Evolutionary conservation across 2,113 vertebrate species (phyloP).

Genomic region (Paracanthobrama guichenoti): DNA sequence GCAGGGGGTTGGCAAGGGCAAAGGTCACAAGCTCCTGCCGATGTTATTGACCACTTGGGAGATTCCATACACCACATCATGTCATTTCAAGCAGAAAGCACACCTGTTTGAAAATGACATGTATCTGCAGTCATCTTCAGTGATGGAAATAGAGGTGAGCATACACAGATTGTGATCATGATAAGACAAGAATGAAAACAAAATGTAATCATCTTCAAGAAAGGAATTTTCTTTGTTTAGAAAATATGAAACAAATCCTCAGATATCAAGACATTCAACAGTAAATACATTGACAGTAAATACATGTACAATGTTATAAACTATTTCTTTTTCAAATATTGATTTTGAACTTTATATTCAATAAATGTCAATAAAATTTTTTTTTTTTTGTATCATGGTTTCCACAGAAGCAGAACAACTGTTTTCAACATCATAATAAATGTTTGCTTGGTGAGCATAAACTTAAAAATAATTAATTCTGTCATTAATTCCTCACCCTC

Average conservation of each 20-base stretch:
- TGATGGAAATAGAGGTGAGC: background rate
- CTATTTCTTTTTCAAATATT: too few relatives aligned
- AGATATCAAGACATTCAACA: too few relatives aligned
- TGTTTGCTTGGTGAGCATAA: too few relatives aligned
- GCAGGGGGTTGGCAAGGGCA: constrained; percentile 23
- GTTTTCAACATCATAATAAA: too few relatives aligned
- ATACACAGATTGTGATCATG: background rate
- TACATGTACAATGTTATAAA: too few relatives aligned
- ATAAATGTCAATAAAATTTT: too few relatives aligned
- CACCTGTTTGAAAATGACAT: constrained; percentile 44
- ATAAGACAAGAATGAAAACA: constrained; percentile 13
- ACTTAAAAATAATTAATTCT: too few relatives aligned
- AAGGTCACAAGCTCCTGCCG: constrained; percentile 37
- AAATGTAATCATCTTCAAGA: background rate
- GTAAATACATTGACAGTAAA: too few relatives aligned
- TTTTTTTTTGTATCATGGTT: too few relatives aligned
- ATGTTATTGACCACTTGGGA: constrained; percentile 31
- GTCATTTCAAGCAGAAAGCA: constrained; percentile 48
- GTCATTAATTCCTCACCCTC: too few relatives aligned
- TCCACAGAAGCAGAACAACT: too few relatives aligned
- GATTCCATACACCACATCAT: constrained; percentile 36
- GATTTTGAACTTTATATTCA: too few relatives aligned
- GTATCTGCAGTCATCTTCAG: constrained; percentile 22
- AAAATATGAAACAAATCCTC: background rate
- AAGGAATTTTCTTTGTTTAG: background rate